A percentile compares a stretch with the other conserved stretches of the same genome.
phyloP scores from a whole-genome alignment of 2,113 vertebrate species.

The Mystacornis crossleyi region DNA sequence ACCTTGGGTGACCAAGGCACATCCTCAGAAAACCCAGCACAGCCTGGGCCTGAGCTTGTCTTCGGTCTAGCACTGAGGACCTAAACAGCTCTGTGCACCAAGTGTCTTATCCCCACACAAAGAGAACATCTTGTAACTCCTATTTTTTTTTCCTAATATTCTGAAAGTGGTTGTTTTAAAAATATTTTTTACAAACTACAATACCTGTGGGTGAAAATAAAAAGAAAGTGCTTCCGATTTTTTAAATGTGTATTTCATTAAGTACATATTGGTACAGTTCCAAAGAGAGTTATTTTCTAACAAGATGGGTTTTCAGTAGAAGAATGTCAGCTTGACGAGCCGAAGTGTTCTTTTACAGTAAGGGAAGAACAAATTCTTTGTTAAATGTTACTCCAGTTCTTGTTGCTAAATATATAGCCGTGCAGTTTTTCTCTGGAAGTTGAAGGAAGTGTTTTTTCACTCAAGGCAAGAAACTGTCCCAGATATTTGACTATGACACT shows the following conservation, averaged over 20 bases:
- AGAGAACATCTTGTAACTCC: fast-evolving
- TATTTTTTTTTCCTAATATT: not conserved
- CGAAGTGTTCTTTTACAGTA: not conserved
- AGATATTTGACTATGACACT: slow-evolving; percentile 5
- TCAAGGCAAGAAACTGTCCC: slow-evolving; percentile 9
- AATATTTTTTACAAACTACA: not conserved
- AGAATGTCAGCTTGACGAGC: not conserved
- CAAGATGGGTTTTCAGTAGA: not conserved
- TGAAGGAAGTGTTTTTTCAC: slow-evolving; percentile 3
- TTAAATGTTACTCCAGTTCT: not conserved
- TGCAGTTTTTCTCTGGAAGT: not conserved
- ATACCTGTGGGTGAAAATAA: not conserved
- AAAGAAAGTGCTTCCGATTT: not conserved
- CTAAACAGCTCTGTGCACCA: not conserved
- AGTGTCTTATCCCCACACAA: not conserved
- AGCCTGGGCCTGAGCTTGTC: not conserved
- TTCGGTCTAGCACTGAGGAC: not conserved
- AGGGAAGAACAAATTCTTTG: slow-evolving; percentile 1
- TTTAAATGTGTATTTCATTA: not conserved
- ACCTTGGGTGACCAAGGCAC: not conserved
- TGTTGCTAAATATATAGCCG: slow-evolving; percentile 30
- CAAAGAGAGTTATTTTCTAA: not conserved
- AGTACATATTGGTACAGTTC: not conserved
- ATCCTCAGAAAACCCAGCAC: not conserved
- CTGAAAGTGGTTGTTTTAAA: not conserved